These are phyloP conservation scores for Nibea coibor DNA, from an alignment of 2,113 vertebrate species.

Conservation along the genomic window DNA sequence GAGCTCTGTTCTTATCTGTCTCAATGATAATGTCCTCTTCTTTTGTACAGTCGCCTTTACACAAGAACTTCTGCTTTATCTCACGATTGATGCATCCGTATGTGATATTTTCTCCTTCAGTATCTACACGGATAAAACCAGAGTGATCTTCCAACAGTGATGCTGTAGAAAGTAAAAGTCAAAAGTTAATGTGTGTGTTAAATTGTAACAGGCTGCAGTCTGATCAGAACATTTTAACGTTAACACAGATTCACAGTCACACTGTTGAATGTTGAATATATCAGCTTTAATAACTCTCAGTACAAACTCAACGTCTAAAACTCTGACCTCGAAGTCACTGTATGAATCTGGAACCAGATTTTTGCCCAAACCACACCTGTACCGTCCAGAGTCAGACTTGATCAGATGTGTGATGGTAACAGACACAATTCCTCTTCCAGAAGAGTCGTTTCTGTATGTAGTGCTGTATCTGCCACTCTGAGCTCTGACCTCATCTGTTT, in stretches of 20 bases:
- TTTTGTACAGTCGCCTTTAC: background rate
- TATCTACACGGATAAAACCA: background rate
- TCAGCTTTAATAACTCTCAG: background rate
- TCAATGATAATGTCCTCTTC: background rate
- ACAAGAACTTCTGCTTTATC: background rate
- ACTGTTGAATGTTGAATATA: too few species aligned
- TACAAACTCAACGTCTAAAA: conserved; percentile 9
- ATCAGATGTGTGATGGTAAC: conserved; percentile 21
- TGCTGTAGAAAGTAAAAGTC: background rate
- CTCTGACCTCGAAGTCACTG: fast-evolving
- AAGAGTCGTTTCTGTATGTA: background rate
- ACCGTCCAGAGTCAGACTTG: conserved; percentile 19
- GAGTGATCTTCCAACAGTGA: background rate
- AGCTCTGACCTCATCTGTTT: background rate
- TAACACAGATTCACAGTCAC: too few species aligned
- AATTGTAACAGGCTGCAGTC: background rate
- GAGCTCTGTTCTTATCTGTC: fast-evolving
- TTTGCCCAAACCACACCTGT: background rate
- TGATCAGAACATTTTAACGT: background rate
- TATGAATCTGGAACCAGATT: background rate
- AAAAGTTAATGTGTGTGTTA: background rate
- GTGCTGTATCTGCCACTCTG: background rate
- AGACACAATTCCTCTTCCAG: background rate
- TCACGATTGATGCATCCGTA: fast-evolving
- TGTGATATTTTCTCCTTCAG: background rate